Evolutionary conservation across 2,888 invertebrate species (phyloP).

Genomic region (Drosophila sordidula): DNA sequence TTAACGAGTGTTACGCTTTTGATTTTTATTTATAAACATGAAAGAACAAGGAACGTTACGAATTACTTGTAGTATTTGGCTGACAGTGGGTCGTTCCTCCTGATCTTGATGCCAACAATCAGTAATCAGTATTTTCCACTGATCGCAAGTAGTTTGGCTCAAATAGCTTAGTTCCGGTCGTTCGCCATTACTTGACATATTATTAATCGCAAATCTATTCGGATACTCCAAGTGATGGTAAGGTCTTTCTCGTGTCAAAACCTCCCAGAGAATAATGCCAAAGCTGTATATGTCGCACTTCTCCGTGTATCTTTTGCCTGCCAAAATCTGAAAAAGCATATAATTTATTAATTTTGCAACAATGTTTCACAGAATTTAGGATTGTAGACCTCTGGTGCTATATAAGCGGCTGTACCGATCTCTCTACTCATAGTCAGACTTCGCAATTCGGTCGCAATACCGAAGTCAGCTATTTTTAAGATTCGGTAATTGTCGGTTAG

Average conservation of each 20-base stretch:
- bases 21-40: too few relatives aligned
- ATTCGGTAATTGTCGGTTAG: not conserved
- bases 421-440: not conserved
- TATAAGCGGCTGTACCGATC: slow-evolving; percentile 12
- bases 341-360: not conserved
- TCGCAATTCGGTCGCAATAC: slow-evolving; percentile 4
- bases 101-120: too few relatives aligned
- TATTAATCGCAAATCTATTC: accelerated
- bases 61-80: too few relatives aligned
- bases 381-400: slow-evolving; percentile 38
- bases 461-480: slow-evolving; percentile 29
- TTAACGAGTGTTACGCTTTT: too few relatives aligned
- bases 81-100: too few relatives aligned
- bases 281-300: slow-evolving; percentile 34
- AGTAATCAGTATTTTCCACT: too few relatives aligned
- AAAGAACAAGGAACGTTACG: too few relatives aligned
- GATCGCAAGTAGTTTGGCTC: not conserved
- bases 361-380: too few relatives aligned
- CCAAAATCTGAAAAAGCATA: not conserved
- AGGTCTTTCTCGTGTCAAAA: slow-evolving; percentile 5
- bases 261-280: slow-evolving; percentile 29
- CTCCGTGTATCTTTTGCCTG: not conserved
- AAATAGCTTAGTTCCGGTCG: not conserved
- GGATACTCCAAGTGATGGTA: slow-evolving; percentile 11
- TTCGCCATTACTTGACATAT: accelerated